phyloP scores from a whole-genome alignment of 30 jellyfish, hydroid and myxozoan species.

The Catostylus mosaicus region DNA sequence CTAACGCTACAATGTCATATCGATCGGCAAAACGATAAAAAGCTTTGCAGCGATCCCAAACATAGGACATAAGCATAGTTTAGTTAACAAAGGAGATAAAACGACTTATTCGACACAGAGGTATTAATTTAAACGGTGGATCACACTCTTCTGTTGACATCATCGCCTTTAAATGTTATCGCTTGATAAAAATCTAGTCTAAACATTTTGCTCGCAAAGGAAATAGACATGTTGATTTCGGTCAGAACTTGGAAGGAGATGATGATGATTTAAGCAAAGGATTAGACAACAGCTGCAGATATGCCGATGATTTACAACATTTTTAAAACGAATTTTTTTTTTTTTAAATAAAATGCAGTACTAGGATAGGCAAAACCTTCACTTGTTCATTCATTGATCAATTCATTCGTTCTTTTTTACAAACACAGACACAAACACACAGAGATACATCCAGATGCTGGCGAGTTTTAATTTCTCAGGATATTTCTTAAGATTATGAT shows the following conservation, averaged over 20 bases:
- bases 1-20: background rate
- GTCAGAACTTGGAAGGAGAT: background rate
- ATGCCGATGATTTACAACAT: background rate
- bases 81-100: background rate
- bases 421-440: no score
- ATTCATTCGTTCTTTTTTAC: no score
- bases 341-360: no score
- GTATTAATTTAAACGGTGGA: background rate
- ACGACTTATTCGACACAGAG: background rate
- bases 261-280: constrained; percentile 1
- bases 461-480: no score
- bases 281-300: constrained; percentile 2
- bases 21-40: background rate
- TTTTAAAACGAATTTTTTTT: no score
- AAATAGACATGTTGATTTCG: background rate
- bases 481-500: no score
- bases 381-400: no score
- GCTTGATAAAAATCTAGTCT: background rate
- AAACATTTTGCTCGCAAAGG: background rate
- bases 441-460: no score
- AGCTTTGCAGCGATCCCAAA: background rate
- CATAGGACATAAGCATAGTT: background rate
- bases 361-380: no score
- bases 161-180: background rate
- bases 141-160: background rate